Percentiles rank a stretch among this genome's conserved stretches.
Evolutionary conservation across 1,140 invertebrate species (phyloP).

Genomic region (Melanaphis sacchari): DNA sequence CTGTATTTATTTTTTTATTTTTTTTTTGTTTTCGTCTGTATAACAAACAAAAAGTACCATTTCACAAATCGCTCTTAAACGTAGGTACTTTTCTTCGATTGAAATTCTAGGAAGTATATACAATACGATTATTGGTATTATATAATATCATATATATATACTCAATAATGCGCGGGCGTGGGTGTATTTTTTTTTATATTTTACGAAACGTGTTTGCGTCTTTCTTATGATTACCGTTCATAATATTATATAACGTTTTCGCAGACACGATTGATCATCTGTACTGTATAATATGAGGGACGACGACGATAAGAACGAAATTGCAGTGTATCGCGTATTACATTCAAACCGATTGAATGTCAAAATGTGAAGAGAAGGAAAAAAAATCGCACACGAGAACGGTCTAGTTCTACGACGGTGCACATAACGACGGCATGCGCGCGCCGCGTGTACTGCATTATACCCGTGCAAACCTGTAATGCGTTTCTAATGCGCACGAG

Average conservation of each 20-base stretch:
- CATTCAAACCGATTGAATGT: neutral
- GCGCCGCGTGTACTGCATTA: neutral
- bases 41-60: neutral
- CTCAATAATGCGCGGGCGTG: neutral
- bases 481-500: conserved; percentile 13
- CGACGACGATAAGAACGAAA: neutral
- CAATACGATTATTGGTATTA: neutral
- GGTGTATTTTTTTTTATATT: neutral
- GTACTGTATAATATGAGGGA: neutral
- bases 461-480: neutral
- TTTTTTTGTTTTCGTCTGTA: neutral
- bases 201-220: neutral
- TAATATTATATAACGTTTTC: neutral
- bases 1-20: neutral
- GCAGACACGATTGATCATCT: neutral
- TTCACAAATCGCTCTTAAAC: neutral
- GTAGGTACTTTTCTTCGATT: neutral
- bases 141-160: neutral
- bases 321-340: neutral
- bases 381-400: neutral
- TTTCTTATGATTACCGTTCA: neutral
- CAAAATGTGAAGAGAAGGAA: neutral
- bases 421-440: neutral
- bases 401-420: no score
- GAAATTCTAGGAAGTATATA: neutral